Conservation (phyloP, 1,140 invertebrate genomes). For the Caenorhabditis briggsae region DNA sequence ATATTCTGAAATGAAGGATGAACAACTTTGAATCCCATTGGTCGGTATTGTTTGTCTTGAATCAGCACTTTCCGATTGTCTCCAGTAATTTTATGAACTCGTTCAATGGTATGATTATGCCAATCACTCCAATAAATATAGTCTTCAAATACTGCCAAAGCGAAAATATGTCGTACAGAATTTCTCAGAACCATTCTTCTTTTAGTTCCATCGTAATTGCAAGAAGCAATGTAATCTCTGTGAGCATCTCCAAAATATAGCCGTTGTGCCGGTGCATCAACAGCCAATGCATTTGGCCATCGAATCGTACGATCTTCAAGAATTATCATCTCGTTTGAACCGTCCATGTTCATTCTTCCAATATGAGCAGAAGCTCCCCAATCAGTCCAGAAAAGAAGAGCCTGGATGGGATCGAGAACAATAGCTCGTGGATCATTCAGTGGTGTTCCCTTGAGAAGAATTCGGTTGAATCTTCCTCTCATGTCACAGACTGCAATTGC, state of each 20-base stretch:
- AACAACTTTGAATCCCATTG: constrained; percentile 64
- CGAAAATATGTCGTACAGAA: constrained; percentile 65
- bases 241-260: constrained; percentile 74
- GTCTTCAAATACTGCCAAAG: constrained; percentile 67
- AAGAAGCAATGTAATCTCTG: constrained; percentile 82
- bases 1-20: constrained; percentile 54
- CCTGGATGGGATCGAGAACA: constrained; percentile 82
- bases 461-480: constrained; percentile 80
- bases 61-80: constrained; percentile 49
- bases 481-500: constrained; percentile 82
- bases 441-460: constrained; percentile 80
- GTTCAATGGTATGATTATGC: constrained; percentile 64
- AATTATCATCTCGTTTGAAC: constrained; percentile 78
- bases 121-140: constrained; percentile 70
- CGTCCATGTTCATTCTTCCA: constrained; percentile 81
- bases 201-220: constrained; percentile 67
- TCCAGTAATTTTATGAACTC: constrained; percentile 63
- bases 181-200: constrained; percentile 58
- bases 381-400: constrained; percentile 81
- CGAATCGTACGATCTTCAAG: constrained; percentile 77
- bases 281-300: constrained; percentile 82
- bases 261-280: constrained; percentile 79
- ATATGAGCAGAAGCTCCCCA: constrained; percentile 79
- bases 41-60: constrained; percentile 50
- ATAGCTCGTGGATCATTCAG: constrained; percentile 83